Evolutionary conservation across 2,888 invertebrate genomes (phyloP).

Genomic region (Drosophila glabriapex): DNA sequence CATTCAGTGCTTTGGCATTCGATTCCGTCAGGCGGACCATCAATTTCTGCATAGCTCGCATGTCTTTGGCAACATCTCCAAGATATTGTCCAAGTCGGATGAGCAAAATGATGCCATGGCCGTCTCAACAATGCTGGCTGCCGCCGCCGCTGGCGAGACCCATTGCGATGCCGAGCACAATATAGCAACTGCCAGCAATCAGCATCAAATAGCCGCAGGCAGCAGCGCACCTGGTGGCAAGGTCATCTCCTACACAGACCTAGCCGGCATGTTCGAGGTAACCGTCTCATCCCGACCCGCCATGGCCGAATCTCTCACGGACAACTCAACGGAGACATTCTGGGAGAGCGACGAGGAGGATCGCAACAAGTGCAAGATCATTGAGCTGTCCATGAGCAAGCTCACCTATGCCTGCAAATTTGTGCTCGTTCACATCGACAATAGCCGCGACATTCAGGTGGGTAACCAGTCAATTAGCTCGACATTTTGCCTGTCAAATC

Average conservation of each 20-base stretch:
- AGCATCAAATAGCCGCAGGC: not conserved
- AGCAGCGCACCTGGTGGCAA: conserved; percentile 69
- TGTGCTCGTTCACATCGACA: conserved; percentile 96
- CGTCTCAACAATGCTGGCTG: conserved; percentile 76
- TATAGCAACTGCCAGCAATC: conserved; percentile 48
- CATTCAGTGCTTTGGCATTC: conserved; percentile 96
- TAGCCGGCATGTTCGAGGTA: conserved; percentile 85
- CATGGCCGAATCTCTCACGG: conserved; percentile 96
- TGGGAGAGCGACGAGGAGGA: conserved; percentile 99
- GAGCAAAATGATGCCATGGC: conserved; percentile 88
- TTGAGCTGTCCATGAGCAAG: conserved; percentile 89
- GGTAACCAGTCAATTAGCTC: conserved; percentile 71
- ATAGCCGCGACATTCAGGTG: conserved; percentile 95
- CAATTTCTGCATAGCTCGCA: conserved; percentile 95
- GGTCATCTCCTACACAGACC: conserved; percentile 82
- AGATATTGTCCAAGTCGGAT: conserved; percentile 96
- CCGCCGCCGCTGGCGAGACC: conserved; percentile 57
- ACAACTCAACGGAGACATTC: conserved; percentile 98
- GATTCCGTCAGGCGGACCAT: conserved; percentile 95
- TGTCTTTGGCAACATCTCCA: conserved; percentile 98
- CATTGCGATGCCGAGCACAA: conserved; percentile 83
- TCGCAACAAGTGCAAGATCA: conserved; percentile 94
- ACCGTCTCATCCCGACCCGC: conserved; percentile 97
- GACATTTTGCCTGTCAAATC: not conserved
- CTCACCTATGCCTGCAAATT: conserved; percentile 85